Evolutionary conservation across 2,797 vertebrate species (phyloP).

Genomic region (Lacerta agilis): DNA sequence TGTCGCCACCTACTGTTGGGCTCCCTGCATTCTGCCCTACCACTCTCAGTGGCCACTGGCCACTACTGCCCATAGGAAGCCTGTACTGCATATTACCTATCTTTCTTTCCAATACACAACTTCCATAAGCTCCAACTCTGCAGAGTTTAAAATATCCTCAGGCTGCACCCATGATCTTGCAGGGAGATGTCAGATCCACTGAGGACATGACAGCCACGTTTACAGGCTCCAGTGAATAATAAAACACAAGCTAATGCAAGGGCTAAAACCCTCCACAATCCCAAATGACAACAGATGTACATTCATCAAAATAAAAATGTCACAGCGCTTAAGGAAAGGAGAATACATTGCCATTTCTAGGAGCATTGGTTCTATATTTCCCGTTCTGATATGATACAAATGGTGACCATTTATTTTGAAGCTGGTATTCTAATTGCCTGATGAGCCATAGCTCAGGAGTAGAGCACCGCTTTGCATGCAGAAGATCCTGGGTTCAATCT

Average conservation of each 20-base stretch:
- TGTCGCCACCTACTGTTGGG: too few relatives aligned
- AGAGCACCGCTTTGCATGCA: too few relatives aligned
- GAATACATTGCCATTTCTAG: neutral
- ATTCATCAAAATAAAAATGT: conserved; percentile 1
- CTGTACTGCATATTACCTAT: too few relatives aligned
- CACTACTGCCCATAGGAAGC: too few relatives aligned
- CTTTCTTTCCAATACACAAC: neutral
- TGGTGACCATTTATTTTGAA: neutral
- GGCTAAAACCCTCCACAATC: neutral
- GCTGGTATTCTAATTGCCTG: neutral
- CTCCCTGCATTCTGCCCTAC: too few relatives aligned
- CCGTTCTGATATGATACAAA: neutral
- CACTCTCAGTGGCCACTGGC: too few relatives aligned
- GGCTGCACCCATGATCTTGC: neutral
- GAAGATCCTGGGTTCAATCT: too few relatives aligned
- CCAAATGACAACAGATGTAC: neutral
- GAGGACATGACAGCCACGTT: neutral
- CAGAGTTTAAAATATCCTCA: neutral
- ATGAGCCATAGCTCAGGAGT: too few relatives aligned
- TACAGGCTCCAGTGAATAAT: too few relatives aligned
- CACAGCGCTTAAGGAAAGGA: neutral
- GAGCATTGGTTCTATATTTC: neutral
- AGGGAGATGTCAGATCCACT: neutral
- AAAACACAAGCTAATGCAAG: too few relatives aligned
- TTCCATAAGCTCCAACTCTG: neutral